Base-by-base conservation (phyloP, 2,113 vertebrate genomes). In the Elgaria multicarinata region DNA sequence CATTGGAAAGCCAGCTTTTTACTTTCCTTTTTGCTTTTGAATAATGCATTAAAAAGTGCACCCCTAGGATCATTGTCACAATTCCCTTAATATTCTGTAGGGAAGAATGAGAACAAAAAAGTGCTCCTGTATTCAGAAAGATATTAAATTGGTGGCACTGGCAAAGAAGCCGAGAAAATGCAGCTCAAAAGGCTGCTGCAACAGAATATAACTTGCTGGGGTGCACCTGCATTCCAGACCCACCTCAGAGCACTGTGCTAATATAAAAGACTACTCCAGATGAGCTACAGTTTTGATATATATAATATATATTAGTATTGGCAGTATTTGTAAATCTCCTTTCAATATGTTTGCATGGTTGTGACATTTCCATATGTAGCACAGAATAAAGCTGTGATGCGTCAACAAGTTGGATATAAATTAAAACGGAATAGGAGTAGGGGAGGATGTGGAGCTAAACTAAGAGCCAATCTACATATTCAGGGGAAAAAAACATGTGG, bases 41-140 rank as follows among this genome's bases (percentile, higher is more conserved):
- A 95, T 94, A 93, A 95, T 91, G 88, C 79, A 94, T 95, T 92
- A 93, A 95, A 95, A 93, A 76, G 79, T 93, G 24, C 83, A 86
- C 85, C 62, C 83, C 83, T 84, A 85, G 81, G 80, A 94, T 93
- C 92, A 82, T 92, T 94, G 92, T 93, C 36, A 92, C 93, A 89
- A 92, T 75, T 28, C 36, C 80, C 0, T 0, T 89, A 80, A 87
- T 87, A 76, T 90, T 92, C 90, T n/a, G 71, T 91, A 89, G 85
- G 87, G 91, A 91, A 67, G n/a, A 86, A 22, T 55, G 53, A 91
- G 33, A 58, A 92, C 78, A 92, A 79, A 36, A 88, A 91, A 87
- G 92, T 44, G 90, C 90, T 90, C 92, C 72, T 80, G 44, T 67
- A 14, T 84, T 84, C 55, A 66, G 72, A 67, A 90, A 64, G 33